Conservation (phyloP, 92 coral and sea anemone genomes). For the Paramuricea clavata region DNA sequence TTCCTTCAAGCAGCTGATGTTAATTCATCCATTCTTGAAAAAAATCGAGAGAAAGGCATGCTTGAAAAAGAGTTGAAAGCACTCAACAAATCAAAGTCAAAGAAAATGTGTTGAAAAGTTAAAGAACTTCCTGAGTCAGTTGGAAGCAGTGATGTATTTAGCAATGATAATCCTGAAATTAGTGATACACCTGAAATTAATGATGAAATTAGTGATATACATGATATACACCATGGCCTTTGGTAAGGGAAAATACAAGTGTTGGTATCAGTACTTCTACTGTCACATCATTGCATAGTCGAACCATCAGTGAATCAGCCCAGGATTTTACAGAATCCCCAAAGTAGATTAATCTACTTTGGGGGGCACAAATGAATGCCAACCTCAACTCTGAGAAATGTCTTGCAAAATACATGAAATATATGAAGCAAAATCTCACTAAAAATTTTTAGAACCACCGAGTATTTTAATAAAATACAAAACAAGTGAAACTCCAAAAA, state of each 20-base stretch:
- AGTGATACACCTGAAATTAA: too few relatives aligned
- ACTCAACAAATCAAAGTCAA: constrained; percentile 8
- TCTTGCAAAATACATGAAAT: background rate
- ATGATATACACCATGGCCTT: too few relatives aligned
- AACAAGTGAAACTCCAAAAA: too few relatives aligned
- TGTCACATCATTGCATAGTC: too few relatives aligned
- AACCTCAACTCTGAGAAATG: too few relatives aligned
- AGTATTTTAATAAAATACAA: too few relatives aligned
- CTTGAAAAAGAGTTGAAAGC: constrained; percentile 3
- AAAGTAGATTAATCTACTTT: background rate
- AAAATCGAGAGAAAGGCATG: constrained; percentile 3
- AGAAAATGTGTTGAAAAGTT: background rate
- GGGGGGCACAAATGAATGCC: background rate
- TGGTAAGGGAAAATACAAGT: too few relatives aligned
- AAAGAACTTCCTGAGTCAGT: background rate
- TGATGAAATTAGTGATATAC: too few relatives aligned
- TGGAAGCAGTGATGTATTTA: constrained; percentile 36
- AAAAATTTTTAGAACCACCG: too few relatives aligned
- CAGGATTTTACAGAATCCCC: too few relatives aligned
- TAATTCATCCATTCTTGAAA: constrained; percentile 28
- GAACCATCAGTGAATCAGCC: too few relatives aligned
- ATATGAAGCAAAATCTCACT: background rate
- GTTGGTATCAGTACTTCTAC: too few relatives aligned
- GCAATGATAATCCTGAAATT: constrained; percentile 15
- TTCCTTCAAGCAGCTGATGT: constrained; percentile 70